phyloP scores from a whole-genome alignment of 2,888 invertebrate genomes.

The Craniophora ligustri region DNA sequence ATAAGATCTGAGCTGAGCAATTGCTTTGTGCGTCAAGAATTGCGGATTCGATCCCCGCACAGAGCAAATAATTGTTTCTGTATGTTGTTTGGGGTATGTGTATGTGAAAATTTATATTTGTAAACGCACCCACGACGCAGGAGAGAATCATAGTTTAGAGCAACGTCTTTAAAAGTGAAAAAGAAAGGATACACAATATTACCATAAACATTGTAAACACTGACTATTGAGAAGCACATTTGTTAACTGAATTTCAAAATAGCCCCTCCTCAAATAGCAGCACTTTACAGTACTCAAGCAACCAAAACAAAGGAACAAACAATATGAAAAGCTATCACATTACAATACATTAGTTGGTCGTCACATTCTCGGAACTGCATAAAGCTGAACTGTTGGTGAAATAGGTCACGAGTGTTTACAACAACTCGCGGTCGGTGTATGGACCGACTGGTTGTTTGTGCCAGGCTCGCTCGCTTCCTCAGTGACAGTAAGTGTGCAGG shows the following conservation, averaged over 20 bases:
- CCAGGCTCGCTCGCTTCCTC: conserved; percentile 26
- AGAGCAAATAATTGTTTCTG: too few relatives aligned
- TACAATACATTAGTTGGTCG: conserved; percentile 21
- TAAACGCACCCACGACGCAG: too few relatives aligned
- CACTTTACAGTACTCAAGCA: neutral
- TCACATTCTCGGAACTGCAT: conserved; percentile 25
- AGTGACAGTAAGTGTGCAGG: conserved; percentile 20
- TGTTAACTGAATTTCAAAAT: neutral
- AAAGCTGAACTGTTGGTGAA: conserved; percentile 12
- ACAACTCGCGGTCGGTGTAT: conserved; percentile 5
- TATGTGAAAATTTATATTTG: too few relatives aligned
- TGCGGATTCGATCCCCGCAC: too few relatives aligned
- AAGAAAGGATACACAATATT: too few relatives aligned
- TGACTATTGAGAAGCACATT: neutral
- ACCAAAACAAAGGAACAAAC: conserved; percentile 17
- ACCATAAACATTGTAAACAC: too few relatives aligned
- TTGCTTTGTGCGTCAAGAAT: too few relatives aligned
- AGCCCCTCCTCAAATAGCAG: neutral
- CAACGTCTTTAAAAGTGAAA: too few relatives aligned
- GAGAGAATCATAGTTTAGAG: too few relatives aligned
- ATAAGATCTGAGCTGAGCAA: too few relatives aligned
- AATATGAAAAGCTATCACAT: conserved; percentile 15
- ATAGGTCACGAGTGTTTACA: conserved; percentile 49
- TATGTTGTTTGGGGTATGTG: too few relatives aligned
- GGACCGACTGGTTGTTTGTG: conserved; percentile 27